phyloP scores from a whole-genome alignment of 2,888 invertebrate genomes.

The Pandemis heparana region DNA sequence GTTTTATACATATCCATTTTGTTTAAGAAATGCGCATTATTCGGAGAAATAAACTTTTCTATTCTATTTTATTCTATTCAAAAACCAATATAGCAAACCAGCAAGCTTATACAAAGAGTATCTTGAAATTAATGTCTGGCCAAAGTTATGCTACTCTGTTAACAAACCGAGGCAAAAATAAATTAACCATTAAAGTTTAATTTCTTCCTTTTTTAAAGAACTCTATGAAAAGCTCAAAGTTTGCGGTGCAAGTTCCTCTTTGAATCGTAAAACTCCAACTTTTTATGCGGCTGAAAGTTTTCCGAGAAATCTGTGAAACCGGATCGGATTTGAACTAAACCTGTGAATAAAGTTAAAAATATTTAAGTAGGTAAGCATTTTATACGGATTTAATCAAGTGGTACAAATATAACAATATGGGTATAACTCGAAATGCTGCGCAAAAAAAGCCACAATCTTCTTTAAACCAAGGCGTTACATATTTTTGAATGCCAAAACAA shows the following conservation, averaged over 20 bases:
- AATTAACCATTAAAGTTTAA: slow-evolving; percentile 37
- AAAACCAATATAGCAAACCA: not conserved
- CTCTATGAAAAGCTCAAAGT: slow-evolving; percentile 21
- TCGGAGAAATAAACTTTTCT: too few species aligned
- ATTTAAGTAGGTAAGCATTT: too few species aligned
- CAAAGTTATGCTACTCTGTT: not conserved
- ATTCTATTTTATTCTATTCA: too few species aligned
- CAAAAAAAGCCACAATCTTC: too few species aligned
- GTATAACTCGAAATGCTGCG: too few species aligned
- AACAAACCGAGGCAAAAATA: slow-evolving; percentile 5
- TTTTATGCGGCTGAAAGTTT: slow-evolving; percentile 35
- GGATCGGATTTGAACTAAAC: slow-evolving; percentile 23
- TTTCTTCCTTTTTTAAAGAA: slow-evolving; percentile 32
- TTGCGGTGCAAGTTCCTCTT: slow-evolving; percentile 31
- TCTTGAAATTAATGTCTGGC: not conserved
- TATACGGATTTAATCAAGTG: too few species aligned
- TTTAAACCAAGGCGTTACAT: too few species aligned
- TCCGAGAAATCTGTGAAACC: slow-evolving; percentile 11
- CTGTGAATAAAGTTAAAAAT: slow-evolving; percentile 2
- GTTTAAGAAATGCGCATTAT: too few species aligned
- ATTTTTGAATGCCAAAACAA: too few species aligned
- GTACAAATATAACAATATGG: too few species aligned
- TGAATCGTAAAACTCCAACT: slow-evolving; percentile 30
- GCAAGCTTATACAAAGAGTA: not conserved
- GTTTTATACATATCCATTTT: too few species aligned